Percentiles rank a stretch among this genome's conserved stretches.
Evolutionary conservation across 2,113 vertebrate species (phyloP).

Genomic region (Pitta sordida): DNA sequence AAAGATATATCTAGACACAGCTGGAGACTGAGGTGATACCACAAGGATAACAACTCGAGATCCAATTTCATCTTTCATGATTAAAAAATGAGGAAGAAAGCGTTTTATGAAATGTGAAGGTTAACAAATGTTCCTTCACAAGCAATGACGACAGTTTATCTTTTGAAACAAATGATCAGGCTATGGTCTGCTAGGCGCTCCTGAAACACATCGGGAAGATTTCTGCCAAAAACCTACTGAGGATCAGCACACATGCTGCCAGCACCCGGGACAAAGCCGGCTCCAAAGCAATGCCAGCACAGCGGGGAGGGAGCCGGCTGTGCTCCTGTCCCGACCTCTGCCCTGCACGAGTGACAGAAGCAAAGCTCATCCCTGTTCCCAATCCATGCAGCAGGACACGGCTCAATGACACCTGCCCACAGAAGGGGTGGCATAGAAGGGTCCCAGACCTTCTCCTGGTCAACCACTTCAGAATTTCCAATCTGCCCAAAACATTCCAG

Average conservation of each 20-base stretch:
- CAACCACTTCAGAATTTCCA: not conserved
- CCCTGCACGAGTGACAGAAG: fast-evolving
- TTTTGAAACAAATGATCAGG: conserved; percentile 53
- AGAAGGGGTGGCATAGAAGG: not conserved
- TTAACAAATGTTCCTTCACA: conserved; percentile 62
- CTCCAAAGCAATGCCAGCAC: fast-evolving
- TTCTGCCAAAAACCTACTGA: not conserved
- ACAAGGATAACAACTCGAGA: conserved; percentile 63
- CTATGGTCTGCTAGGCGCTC: not conserved
- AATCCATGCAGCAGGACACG: fast-evolving
- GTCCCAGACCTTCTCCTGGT: not conserved
- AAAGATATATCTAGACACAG: conserved; percentile 47
- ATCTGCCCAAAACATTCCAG: not conserved
- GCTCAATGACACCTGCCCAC: fast-evolving
- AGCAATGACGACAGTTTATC: conserved; percentile 57
- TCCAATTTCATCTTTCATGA: conserved; percentile 70
- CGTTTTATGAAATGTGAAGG: conserved; percentile 64
- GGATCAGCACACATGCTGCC: fast-evolving
- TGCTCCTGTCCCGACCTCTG: not conserved
- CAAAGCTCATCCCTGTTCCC: not conserved
- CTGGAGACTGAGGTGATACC: conserved; percentile 60
- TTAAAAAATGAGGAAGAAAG: conserved; percentile 69
- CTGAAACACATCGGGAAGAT: not conserved
- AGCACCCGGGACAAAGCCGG: not conserved
- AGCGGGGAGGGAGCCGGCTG: fast-evolving